A percentile compares a stretch with the other conserved stretches of the same genome.
phyloP scores from a whole-genome alignment of 2,888 invertebrate genomes.

The Hyalella azteca region DNA sequence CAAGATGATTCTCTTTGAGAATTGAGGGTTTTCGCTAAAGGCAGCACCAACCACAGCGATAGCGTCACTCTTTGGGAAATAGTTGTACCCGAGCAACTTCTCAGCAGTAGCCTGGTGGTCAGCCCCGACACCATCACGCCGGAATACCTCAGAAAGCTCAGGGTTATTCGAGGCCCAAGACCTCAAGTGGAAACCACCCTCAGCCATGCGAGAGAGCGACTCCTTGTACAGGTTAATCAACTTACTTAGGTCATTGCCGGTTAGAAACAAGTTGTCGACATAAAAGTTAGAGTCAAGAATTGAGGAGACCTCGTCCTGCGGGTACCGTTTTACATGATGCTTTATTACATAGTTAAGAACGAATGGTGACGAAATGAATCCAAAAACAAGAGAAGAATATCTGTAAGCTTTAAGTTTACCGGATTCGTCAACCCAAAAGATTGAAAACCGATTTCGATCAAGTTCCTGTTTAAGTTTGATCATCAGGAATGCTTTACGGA shows the following conservation, averaged over 20 bases:
- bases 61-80: not conserved
- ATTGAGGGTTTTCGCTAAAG: not conserved
- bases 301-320: not conserved
- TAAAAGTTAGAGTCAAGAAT: slow-evolving; percentile 29
- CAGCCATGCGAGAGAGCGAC: not conserved
- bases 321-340: slow-evolving; percentile 18
- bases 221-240: not conserved
- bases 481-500: not conserved
- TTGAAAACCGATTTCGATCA: slow-evolving; percentile 23
- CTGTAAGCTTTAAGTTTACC: slow-evolving; percentile 2
- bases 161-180: not conserved
- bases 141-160: not conserved
- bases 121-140: not conserved
- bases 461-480: not conserved
- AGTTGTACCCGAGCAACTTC: slow-evolving; percentile 23
- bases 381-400: slow-evolving; percentile 28
- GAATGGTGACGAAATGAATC: slow-evolving; percentile 24
- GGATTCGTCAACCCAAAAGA: slow-evolving; percentile 7
- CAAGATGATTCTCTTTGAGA: slow-evolving; percentile 11
- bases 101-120: not conserved
- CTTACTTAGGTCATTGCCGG: not conserved
- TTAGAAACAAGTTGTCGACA: slow-evolving; percentile 28
- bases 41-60: not conserved
- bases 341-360: slow-evolving; percentile 22
- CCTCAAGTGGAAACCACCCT: slow-evolving; percentile 11